Conservation (phyloP, 2,113 vertebrate species). For the Polypterus senegalus region DNA sequence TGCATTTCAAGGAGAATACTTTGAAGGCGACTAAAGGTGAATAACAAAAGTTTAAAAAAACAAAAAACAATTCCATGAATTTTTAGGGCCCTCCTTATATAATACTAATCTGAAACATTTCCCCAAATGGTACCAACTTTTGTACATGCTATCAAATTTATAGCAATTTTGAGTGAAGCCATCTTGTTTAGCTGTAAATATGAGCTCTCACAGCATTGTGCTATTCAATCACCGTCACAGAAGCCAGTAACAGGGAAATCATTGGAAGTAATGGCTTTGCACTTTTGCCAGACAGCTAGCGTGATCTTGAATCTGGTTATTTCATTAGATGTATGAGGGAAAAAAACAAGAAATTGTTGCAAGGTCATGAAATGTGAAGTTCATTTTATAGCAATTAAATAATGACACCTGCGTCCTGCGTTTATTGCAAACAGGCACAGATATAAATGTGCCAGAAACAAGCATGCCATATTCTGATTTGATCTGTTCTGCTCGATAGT, state of each 20-base stretch:
- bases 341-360: constrained; percentile 12
- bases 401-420: constrained; percentile 7
- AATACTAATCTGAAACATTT: not conserved
- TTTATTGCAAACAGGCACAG: no score
- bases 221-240: constrained; percentile 15
- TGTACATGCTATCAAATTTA: not conserved
- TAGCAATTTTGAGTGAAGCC: constrained; percentile 1
- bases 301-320: constrained; percentile 31
- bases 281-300: constrained; percentile 23
- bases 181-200: not conserved
- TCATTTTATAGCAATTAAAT: not conserved
- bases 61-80: no score
- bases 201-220: not conserved
- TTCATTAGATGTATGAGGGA: constrained; percentile 30
- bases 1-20: no score
- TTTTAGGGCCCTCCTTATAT: not conserved
- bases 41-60: no score
- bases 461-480: no score
- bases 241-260: constrained; percentile 3
- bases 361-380: not conserved
- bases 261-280: constrained; percentile 26
- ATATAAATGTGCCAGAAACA: no score
- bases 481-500: no score
- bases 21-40: no score
- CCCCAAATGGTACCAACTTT: not conserved